Percentiles rank a stretch among this genome's conserved stretches.
Conservation (phyloP, 2,113 vertebrate species). For the Panthera leo region DNA sequence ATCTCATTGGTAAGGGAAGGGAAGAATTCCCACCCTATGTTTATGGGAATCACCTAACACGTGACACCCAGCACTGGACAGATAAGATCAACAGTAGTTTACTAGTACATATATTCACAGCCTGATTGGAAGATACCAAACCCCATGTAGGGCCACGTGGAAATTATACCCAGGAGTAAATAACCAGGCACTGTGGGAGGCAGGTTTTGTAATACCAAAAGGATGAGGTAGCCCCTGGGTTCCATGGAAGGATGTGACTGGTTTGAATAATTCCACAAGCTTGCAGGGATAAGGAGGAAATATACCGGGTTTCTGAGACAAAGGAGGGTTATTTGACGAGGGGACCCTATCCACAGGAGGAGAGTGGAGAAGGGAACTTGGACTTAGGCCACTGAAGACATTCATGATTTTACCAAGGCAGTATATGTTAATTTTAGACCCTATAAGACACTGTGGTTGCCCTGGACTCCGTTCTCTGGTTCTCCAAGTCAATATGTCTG, state of each 20-base stretch:
- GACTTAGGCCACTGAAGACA: not conserved
- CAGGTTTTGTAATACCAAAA: not conserved
- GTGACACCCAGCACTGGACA: not conserved
- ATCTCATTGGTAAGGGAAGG: not conserved
- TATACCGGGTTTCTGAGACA: not conserved
- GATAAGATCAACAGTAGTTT: not conserved
- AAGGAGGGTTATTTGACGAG: not conserved
- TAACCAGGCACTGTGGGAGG: not conserved
- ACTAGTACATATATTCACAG: not conserved
- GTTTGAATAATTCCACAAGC: not conserved
- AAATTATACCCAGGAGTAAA: not conserved
- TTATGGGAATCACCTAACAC: not conserved
- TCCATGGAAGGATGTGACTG: not conserved
- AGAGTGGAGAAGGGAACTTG: not conserved
- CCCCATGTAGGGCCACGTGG: too few relatives aligned
- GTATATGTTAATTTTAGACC: not conserved
- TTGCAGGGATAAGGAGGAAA: not conserved
- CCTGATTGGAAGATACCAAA: not conserved
- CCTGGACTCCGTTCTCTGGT: not conserved
- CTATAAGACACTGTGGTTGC: not conserved
- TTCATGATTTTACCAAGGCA: not conserved
- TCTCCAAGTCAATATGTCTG: not conserved
- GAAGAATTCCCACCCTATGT: not conserved
- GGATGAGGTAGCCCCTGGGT: not conserved
- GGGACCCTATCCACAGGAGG: not conserved